Conservation (phyloP, 2,888 invertebrate species). For the Dasysyrphus tricinctus region DNA sequence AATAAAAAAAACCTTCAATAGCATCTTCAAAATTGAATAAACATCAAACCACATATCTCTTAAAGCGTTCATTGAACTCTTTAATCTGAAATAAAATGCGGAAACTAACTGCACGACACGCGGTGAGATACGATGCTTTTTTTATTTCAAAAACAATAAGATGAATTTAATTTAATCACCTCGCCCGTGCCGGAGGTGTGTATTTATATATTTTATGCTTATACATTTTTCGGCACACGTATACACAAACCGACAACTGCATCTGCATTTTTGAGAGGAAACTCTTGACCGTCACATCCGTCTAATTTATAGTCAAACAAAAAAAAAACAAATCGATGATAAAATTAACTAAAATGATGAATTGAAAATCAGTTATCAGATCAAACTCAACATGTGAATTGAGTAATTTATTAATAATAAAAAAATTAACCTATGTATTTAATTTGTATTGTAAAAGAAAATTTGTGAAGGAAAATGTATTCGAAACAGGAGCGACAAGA, state of each 20-base stretch:
- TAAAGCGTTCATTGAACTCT: constrained; percentile 14
- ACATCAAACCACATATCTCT: neutral
- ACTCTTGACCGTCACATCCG: neutral
- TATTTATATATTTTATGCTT: neutral
- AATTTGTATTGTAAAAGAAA: neutral
- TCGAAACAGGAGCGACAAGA: neutral
- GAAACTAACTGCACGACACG: constrained; percentile 6
- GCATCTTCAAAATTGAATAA: neutral
- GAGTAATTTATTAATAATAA: too few species aligned
- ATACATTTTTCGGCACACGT: neutral
- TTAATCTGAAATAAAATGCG: constrained; percentile 15
- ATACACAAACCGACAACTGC: neutral
- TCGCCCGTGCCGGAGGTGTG: neutral
- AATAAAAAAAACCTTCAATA: neutral
- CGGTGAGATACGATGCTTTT: neutral
- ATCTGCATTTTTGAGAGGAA: neutral
- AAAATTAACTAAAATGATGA: neutral
- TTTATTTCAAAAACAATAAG: constrained; percentile 1
- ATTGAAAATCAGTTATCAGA: neutral
- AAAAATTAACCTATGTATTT: too few species aligned
- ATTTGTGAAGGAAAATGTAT: too few species aligned
- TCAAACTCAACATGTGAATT: too few species aligned
- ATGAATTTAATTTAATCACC: constrained; percentile 25
- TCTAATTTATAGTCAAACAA: neutral
- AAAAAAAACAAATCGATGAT: constrained; percentile 8